Base-by-base conservation (phyloP, 2,113 vertebrate genomes). In the Oryzias melastigma region DNA sequence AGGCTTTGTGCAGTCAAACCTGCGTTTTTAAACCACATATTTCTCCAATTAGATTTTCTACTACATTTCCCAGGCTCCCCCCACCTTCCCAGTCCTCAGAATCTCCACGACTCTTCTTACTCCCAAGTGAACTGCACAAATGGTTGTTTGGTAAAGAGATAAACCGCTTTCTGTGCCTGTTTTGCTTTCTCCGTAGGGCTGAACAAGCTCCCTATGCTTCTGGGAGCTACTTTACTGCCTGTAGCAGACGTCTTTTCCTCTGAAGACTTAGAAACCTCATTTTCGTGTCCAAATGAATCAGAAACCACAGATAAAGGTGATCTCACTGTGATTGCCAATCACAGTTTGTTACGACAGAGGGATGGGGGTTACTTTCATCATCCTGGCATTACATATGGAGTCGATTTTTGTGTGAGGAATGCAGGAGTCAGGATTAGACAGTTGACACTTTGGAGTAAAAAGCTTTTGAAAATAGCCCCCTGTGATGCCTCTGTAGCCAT, bases 381-480 rank as follows among this genome's bases (percentile, higher is more conserved):
- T 77, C 75, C 62, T 84, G 68, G 56, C 68, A 82, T 5, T 10
- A 27, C 24, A 4, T 47, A 1, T n/a, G 14, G 3, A 46, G 16
- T 14, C 51, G 17, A 24, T 22, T 35, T 7, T 35, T 1, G 29
- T 35, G 14, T 20, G 3, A 53, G 5, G 15, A 40, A 69, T 49
- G 1, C 20, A 49, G 1, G 58, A 85, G 54, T 79, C 58, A 20
- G 27, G 42, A 85, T 60, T 43, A 68, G 58, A 71, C 80, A 79
- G 77, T 85, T 48, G 56, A 75, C 86, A 90, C 90, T 91, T 88
- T 88, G 89, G 90, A 92, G 89, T 91, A 89, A 91, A 85, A 89
- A 81, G 87, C 87, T 87, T 89, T 85, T 92, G 90, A 91, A 92
- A 91, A 89, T 91, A 91, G 88, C 90, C 89, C 91, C 89, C 87